Evolutionary conservation across 2,888 invertebrate genomes (phyloP).

Genomic region (Gordius sp.): DNA sequence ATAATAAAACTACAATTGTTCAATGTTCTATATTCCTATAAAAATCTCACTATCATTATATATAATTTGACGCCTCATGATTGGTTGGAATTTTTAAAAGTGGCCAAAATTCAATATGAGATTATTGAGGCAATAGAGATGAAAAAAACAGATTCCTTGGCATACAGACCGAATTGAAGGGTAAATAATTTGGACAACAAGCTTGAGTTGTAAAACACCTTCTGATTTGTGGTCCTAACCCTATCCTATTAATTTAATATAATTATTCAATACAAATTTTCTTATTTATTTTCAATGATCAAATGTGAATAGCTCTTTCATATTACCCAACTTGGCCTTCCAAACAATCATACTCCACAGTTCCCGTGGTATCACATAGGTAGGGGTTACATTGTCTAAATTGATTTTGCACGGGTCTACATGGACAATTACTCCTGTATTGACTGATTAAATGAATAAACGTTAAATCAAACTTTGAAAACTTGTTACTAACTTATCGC

Average conservation of each 20-base stretch:
- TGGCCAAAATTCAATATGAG: too few relatives aligned
- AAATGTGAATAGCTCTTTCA: too few relatives aligned
- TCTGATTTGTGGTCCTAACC: not conserved
- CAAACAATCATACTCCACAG: not conserved
- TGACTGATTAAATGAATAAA: not conserved
- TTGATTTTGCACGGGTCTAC: not conserved
- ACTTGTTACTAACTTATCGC: not conserved
- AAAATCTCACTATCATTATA: too few relatives aligned
- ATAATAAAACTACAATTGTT: too few relatives aligned
- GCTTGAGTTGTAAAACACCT: constrained; percentile 1
- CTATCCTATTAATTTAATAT: not conserved
- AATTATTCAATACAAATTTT: too few relatives aligned
- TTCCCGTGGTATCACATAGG: not conserved
- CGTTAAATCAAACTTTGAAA: not conserved
- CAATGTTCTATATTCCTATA: too few relatives aligned
- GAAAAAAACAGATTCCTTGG: not conserved
- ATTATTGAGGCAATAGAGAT: not conserved
- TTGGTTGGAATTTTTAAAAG: too few relatives aligned
- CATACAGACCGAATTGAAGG: not conserved
- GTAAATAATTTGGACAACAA: not conserved
- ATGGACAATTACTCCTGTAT: constrained; percentile 1
- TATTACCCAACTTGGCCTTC: not conserved
- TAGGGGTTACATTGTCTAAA: constrained; percentile 5
- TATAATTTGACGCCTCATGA: too few relatives aligned
- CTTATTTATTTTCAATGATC: too few relatives aligned